Evolutionary conservation across 2,888 invertebrate species (phyloP), one percentile per base, ranked within the genome.

Genomic region (Volucella zonaria): DNA sequence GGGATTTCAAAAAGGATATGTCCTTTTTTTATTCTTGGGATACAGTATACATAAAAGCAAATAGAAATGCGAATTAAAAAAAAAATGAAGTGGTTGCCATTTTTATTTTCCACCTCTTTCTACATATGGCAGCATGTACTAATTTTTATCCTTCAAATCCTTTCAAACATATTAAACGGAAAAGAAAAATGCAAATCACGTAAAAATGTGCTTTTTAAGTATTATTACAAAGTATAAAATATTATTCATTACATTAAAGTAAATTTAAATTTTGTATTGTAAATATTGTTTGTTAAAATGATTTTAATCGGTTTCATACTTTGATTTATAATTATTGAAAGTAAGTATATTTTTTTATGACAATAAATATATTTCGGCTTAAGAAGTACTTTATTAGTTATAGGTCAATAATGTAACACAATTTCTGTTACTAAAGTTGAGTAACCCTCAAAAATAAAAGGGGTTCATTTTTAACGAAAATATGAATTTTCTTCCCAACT

Each of bases 71-170:
- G 40, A 80, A 61, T 61, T 61, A 81, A 74, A 70, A 70, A 75
- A n/a, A n/a, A 75, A 75, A 64, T 64, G 75, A 81, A 75, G 81
- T 75, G 81, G 75, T 81, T 81, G 81, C 81, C 81, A 81, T 81
- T 80, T 80, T 80, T 80, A 80, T 80, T 80, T 80, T 74, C 74
- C 59, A 80, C 74, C 67, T 80, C 80, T 68, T 74, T 49, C 47
- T 54, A 68, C 61, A 58, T 68, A 74, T 68, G 61, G 67, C 31
- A 31, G 31, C 67, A 81, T 75, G 58, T 68, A 81, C 75, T 81
- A 81, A 81, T 81, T 81, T 75, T 70, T 81, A 81, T 81, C 81
- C 81, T 81, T 75, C 75, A 81, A 68, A 81, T 81, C 75, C 75
- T 75, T 81, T 81, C 75, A 81, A 75, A 75, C 75, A 75, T 75